Conservation (phyloP, 1,140 invertebrate genomes). For the Brachionus plicatilis region DNA sequence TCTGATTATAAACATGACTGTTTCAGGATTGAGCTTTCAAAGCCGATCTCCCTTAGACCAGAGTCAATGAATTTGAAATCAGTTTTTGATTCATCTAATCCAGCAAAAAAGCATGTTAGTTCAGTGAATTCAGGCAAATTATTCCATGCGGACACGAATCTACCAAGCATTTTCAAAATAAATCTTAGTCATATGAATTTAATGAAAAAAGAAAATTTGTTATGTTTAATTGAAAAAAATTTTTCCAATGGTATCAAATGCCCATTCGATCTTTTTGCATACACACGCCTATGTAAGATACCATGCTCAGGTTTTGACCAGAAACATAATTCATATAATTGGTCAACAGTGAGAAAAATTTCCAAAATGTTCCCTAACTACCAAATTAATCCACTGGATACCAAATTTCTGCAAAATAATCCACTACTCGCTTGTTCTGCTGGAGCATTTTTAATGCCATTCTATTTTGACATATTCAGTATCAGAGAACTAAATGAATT, state of each 20-base stretch:
- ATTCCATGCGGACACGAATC: too few relatives aligned
- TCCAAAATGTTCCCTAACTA: not conserved
- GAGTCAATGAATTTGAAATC: not conserved
- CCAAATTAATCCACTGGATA: conserved; percentile 1
- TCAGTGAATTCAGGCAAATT: not conserved
- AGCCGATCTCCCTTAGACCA: not conserved
- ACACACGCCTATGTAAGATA: not conserved
- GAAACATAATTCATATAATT: not conserved
- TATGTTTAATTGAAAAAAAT: conserved; percentile 29
- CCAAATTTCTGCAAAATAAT: not conserved
- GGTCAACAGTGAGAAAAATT: not conserved
- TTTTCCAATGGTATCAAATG: not conserved
- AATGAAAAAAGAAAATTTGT: conserved; percentile 11
- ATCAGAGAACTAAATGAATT: not conserved
- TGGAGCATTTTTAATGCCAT: conserved; percentile 3
- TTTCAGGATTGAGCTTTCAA: not conserved
- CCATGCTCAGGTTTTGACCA: not conserved
- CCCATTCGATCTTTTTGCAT: conserved; percentile 26
- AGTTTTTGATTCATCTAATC: not conserved
- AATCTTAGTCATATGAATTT: not conserved
- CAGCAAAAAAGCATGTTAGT: not conserved
- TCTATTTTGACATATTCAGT: conserved; percentile 35
- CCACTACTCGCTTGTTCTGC: not conserved
- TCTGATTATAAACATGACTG: not conserved
- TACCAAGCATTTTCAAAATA: not conserved